Evolutionary conservation across 2,888 invertebrate species (phyloP), one percentile per base, ranked within the genome.

Genomic region (Apantesis nais): DNA sequence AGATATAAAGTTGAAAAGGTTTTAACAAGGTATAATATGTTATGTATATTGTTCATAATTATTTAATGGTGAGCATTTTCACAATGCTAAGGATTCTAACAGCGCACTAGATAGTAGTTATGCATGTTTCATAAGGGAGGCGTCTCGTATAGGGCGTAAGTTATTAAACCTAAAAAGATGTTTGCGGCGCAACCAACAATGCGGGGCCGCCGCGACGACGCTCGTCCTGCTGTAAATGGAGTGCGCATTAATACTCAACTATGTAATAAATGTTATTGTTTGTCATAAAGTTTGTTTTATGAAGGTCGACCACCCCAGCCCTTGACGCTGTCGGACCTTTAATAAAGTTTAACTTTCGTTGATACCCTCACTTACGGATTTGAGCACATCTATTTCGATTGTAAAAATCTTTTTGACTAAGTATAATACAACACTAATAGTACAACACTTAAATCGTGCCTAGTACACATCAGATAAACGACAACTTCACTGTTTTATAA

Each of bases 191-290:
- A 77, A 77, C 68, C 87, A 86, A 89, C 89, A 88, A 87, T 86
- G 85, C 86, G 80, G 87, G 86, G 85, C 82, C 83, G 89, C 85
- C 88, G 77, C 82, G 79, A 81, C 83, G 91, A 86, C 93, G 90
- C 88, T 90, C 87, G 84, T 86, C 85, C 87, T 86, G 86, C 90
- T 90, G 89, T 91, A 92, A 93, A 93, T 91, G 89, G 88, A 91
- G 86, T 89, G 85, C 88, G 88, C 91, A 92, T 93, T 93, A 93
- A 94, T 93, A 92, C 90, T 88, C 89, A 87, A 92, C 92, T 92
- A 92, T 90, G 92, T 90, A 91, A 93, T 94, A 93, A 93, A 93
- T 93, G 93, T 93, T 94, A 93, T 94, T 93, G 93, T 93, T 92
- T 91, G 92, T 90, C 92, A 92, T 93, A 93, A 93, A 94, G 85